A percentile compares a stretch with the other conserved stretches of the same genome.
phyloP scores from a whole-genome alignment of 1,140 invertebrate species.

The Onthophagus taurus region DNA sequence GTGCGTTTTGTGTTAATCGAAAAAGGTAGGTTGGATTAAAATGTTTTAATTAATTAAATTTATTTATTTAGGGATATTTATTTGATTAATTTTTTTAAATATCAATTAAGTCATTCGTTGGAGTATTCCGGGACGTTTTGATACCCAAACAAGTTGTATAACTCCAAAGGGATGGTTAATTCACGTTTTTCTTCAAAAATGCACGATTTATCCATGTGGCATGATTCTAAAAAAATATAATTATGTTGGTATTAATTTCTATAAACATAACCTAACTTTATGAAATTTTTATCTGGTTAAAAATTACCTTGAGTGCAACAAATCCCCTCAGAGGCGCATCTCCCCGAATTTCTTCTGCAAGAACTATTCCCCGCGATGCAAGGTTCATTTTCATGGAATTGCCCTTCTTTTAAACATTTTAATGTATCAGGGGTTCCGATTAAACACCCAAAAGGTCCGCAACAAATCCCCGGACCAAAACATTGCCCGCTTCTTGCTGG shows the following conservation, averaged over 20 bases:
- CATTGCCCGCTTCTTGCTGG: slow-evolving; percentile 41
- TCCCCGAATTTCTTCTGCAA: slow-evolving; percentile 42
- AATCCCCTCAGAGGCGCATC: slow-evolving; percentile 43
- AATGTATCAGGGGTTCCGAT: slow-evolving; percentile 42
- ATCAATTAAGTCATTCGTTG: neutral
- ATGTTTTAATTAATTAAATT: neutral
- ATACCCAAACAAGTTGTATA: slow-evolving; percentile 4
- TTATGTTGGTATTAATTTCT: neutral
- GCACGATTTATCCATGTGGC: slow-evolving; percentile 37
- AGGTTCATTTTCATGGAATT: slow-evolving; percentile 38
- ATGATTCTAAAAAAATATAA: slow-evolving; percentile 37
- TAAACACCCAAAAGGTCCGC: slow-evolving; percentile 44
- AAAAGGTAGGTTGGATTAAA: slow-evolving; percentile 7
- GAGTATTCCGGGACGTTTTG: neutral
- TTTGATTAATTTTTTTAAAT: neutral
- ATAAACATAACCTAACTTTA: slow-evolving; percentile 1
- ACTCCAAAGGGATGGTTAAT: neutral
- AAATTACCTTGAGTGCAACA: slow-evolving; percentile 44
- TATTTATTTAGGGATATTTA: neutral
- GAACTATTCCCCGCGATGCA: slow-evolving; percentile 42
- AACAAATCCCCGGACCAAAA: slow-evolving; percentile 45
- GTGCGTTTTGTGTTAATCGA: neutral
- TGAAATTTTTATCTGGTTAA: neutral
- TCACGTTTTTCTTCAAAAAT: slow-evolving; percentile 21
- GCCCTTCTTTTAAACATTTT: slow-evolving; percentile 37